Evolutionary conservation across 2,797 vertebrate species (phyloP), one percentile per base, ranked within the genome.

Genomic region (Dallia pectoralis): DNA sequence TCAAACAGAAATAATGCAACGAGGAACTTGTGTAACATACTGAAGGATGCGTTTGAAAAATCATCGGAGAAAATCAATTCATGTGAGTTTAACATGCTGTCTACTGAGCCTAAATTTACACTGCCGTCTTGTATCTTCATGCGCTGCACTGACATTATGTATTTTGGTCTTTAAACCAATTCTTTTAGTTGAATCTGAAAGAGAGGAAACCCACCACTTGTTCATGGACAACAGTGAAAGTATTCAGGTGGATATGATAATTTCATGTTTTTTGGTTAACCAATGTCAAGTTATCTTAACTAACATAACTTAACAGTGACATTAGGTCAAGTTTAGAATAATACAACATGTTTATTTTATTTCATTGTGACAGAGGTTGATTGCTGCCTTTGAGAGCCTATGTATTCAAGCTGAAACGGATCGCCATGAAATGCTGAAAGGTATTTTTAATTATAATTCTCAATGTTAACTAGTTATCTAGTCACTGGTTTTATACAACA

Each of bases 21-120:
- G 77, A 94, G 93, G 73, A 95, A 94, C 86, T 88, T 98, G 78
- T 97, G 95, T 88, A 93, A 92, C 81, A 88, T 96, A 69, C 93
- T 99, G 7, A 97, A 96, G 87, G 95, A 98, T 86, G 95, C 95
- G 3, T 96, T 95, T 88, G 83, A 94, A 80, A 90, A 92, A 78
- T 92, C 94, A 82, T 81, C 93, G 85, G 95, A 97, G 80, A 97
- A 96, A 87, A 94, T 94, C 77, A 93, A 89, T 77, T 87, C 93
- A 84, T 97, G 97, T 98, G 94, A 96, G 91, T 93, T 70, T 66
- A 77, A 75, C 61, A 63, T 29, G 22, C 61, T 14, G 16, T 32
- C 14, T 29, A 30, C 61, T 62, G 22, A 71, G 61, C 40, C 33
- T 36, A 36, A 25, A 22, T 69, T 22, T 79, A 81, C 62, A 12